phyloP scores from a whole-genome alignment of 1,140 invertebrate species.

The Megalopta genalis region DNA sequence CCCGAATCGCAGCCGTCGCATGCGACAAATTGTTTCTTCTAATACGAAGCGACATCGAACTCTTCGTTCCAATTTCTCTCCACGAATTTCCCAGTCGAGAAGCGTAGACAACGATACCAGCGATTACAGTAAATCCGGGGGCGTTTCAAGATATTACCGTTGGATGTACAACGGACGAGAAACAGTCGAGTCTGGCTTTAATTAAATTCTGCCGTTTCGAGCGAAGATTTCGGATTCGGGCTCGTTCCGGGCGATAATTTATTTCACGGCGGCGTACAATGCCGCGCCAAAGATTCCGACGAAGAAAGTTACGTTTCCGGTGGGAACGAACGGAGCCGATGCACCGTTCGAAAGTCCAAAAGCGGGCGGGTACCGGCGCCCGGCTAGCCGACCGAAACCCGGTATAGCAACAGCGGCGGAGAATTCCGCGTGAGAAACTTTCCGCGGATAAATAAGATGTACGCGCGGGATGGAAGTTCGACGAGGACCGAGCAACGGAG shows the following conservation, averaged over 20 bases:
- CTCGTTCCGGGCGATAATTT: conserved; percentile 21
- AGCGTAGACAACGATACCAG: background rate
- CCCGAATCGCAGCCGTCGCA: too few relatives aligned
- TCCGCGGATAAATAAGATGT: conserved; percentile 3
- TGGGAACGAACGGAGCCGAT: conserved; percentile 17
- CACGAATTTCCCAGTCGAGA: background rate
- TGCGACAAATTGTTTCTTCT: too few relatives aligned
- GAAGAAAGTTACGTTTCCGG: conserved; percentile 25
- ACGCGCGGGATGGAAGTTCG: background rate
- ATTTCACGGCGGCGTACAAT: conserved; percentile 5
- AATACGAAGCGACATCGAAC: too few relatives aligned
- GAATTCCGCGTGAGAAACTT: conserved; percentile 25
- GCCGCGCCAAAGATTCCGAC: conserved; percentile 22
- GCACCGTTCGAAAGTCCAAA: background rate
- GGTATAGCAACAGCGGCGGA: background rate
- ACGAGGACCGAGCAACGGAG: background rate
- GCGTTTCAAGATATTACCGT: background rate
- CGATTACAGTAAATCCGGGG: background rate
- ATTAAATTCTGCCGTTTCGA: conserved; percentile 41
- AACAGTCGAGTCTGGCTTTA: conserved; percentile 25
- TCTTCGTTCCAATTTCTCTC: background rate
- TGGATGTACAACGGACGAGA: background rate
- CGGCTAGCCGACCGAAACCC: background rate
- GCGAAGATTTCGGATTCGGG: conserved; percentile 33
- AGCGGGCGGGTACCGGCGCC: background rate